Base-by-base conservation (phyloP, 1,140 invertebrate genomes). In the Trinorchestia longiramus region DNA sequence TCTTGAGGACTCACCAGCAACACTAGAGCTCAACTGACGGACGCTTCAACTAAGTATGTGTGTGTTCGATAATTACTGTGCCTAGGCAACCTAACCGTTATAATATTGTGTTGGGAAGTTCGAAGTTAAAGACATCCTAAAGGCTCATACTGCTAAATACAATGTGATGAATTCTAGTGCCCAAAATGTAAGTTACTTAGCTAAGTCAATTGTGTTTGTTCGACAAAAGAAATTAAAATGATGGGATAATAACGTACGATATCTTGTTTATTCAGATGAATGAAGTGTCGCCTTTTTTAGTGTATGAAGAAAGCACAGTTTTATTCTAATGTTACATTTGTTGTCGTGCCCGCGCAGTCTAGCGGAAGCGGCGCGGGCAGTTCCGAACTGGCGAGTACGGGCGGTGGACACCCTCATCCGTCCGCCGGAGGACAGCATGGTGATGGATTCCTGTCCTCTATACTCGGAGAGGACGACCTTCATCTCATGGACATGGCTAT, bases 401-500 rank as follows among this genome's bases (percentile, higher is more conserved):
- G 92, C 40, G 92, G 92, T 36, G 44, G 92, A 6, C 92, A 94
- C 92, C 43, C 92, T 4, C 92, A 94, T n/a, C 43, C 92, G 40
- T 94, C 92, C 23, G 53, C 95, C n/a, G 96, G 96, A 43, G 95
- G 47, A 47, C 91, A 96, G 41, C 95, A 96, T 43, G 91, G 90
- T 95, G 98, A 99, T 97, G 98, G 98, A 53, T 98, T 99, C 97
- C 98, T 99, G 43, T 98, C 98, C 96, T 98, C 98, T 0, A 98
- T 99, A 96, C 97, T 99, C 57, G 98, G 98, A 97, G 98, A 99
- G 96, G 98, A 99, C 97, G 98, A 99, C 97, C 97, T 99, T 43
- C 98, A 99, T 97, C 97, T 99, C 43, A 99, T 99, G 98, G 98
- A 99, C 97, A 99, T 99, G 98, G 98, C 98, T 62, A 98, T 98